These are phyloP conservation scores for Leucania comma DNA, from an alignment of 2,888 invertebrate species.

Conservation along the genomic window DNA sequence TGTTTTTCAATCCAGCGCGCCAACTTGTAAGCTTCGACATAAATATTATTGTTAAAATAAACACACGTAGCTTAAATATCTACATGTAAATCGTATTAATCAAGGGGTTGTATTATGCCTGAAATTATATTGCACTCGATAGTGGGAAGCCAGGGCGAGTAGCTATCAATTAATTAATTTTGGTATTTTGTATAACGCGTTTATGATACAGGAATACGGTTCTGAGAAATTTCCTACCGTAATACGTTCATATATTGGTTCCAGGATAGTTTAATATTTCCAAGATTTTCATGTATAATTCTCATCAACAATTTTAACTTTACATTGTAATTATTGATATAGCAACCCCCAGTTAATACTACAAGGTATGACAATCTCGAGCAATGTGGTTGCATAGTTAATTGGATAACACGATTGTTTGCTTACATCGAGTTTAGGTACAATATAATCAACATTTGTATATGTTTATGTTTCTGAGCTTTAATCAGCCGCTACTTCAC, in stretches of 20 bases:
- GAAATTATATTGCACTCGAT: too few species aligned
- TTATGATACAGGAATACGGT: too few species aligned
- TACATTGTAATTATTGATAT: slow-evolving; percentile 31
- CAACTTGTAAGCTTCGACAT: too few species aligned
- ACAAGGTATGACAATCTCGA: slow-evolving; percentile 41
- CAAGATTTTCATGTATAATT: background rate
- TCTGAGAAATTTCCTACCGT: too few species aligned
- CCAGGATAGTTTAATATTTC: background rate
- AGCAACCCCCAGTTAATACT: slow-evolving; percentile 25
- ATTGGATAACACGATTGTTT: slow-evolving; percentile 72
- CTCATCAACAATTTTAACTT: background rate
- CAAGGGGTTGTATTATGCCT: too few species aligned
- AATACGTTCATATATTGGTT: background rate
- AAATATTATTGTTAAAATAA: too few species aligned
- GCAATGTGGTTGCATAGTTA: slow-evolving; percentile 69
- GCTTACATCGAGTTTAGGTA: slow-evolving; percentile 57
- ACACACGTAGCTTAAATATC: too few species aligned
- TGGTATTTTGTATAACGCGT: too few species aligned
- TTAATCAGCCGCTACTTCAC: slow-evolving; percentile 43
- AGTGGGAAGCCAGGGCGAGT: too few species aligned
- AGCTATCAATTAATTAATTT: too few species aligned
- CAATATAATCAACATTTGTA: slow-evolving; percentile 28
- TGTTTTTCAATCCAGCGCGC: too few species aligned
- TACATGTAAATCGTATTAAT: too few species aligned
- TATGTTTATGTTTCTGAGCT: slow-evolving; percentile 2